Percentiles rank a stretch among this genome's conserved stretches.
phyloP scores from a whole-genome alignment of 2,113 vertebrate species.

The Toxotes chatareus region DNA sequence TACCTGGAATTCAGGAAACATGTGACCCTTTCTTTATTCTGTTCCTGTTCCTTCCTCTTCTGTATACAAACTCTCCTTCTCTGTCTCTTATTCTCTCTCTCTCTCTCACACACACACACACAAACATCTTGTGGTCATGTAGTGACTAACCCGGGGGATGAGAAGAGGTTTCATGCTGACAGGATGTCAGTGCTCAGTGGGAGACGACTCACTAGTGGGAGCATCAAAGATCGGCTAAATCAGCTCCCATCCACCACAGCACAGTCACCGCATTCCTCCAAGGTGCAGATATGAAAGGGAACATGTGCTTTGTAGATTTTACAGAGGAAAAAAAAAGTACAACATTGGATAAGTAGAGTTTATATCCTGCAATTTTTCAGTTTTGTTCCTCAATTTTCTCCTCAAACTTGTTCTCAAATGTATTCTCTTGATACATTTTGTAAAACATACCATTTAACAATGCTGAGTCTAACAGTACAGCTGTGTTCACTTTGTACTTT shows the following conservation, averaged over 20 bases:
- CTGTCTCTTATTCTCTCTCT: background rate
- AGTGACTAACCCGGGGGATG: constrained; percentile 77
- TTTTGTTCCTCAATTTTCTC: background rate
- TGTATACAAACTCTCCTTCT: constrained; percentile 2
- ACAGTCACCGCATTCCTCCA: constrained; percentile 71
- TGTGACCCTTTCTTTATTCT: constrained; percentile 14
- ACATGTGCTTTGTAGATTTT: constrained; percentile 37
- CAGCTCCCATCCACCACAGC: constrained; percentile 67
- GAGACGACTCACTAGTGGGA: constrained; percentile 79
- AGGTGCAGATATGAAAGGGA: constrained; percentile 67
- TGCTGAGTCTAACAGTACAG: constrained; percentile 47
- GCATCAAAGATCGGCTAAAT: constrained; percentile 81
- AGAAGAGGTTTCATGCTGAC: constrained; percentile 80
- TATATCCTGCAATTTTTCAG: background rate
- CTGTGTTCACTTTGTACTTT: constrained; percentile 78
- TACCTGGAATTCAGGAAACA: background rate
- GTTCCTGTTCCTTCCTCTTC: constrained; percentile 30
- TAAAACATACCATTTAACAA: constrained; percentile 39
- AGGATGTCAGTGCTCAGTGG: constrained; percentile 81
- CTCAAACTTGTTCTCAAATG: background rate
- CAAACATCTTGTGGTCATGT: constrained; percentile 78
- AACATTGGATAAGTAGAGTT: background rate
- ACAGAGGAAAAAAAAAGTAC: background rate
- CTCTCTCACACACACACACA: constrained; percentile 40
- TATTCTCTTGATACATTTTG: constrained; percentile 3